Conservation (phyloP, 1,140 invertebrate genomes). For the Zaprionus camerounensis region DNA sequence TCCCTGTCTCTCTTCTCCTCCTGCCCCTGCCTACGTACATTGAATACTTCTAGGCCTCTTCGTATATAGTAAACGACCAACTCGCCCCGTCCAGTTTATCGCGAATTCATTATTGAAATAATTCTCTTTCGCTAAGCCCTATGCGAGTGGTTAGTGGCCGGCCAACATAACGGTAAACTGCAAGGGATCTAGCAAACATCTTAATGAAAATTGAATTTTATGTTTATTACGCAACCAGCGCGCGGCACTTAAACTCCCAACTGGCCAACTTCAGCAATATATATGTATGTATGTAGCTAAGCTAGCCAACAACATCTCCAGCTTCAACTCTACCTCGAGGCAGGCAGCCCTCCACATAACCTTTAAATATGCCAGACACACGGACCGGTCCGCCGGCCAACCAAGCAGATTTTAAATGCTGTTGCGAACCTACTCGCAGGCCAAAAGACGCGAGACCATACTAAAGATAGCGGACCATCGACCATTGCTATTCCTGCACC, state of each 20-base stretch:
- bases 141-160: conserved; percentile 10
- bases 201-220: conserved; percentile 82
- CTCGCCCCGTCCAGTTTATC: conserved; percentile 61
- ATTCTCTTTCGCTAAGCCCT: conserved; percentile 53
- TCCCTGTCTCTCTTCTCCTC: background rate
- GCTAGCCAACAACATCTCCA: background rate
- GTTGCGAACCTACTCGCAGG: conserved; percentile 16
- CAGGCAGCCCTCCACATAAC: conserved; percentile 58
- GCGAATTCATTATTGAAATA: conserved; percentile 81
- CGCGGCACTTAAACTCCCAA: conserved; percentile 45
- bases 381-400: conserved; percentile 14
- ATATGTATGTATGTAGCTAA: too few relatives aligned
- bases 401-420: conserved; percentile 36
- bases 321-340: background rate
- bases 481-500: conserved; percentile 39
- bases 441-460: conserved; percentile 10
- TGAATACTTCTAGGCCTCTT: conserved; percentile 27
- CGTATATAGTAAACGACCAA: conserved; percentile 53
- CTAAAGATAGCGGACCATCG: conserved; percentile 48
- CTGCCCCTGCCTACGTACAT: background rate
- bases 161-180: conserved; percentile 61
- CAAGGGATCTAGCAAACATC: conserved; percentile 74
- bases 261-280: background rate
- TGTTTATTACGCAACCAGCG: conserved; percentile 71
- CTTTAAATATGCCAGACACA: conserved; percentile 59